Base-by-base conservation (phyloP, 2,113 vertebrate species). In the Mastomys coucha region DNA sequence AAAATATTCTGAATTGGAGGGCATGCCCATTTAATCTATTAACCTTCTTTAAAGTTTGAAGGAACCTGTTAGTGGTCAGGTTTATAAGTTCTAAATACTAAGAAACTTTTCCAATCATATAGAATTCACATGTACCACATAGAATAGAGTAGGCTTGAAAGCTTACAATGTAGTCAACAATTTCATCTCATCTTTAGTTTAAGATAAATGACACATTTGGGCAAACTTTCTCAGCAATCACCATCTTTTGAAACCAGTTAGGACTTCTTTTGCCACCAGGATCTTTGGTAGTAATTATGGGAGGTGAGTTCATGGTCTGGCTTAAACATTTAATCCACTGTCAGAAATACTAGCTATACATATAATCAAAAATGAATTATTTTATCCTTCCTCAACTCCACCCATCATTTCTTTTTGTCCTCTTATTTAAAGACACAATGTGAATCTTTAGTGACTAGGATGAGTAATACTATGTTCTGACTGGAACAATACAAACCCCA, bases 61-160 rank as follows among this genome's bases (percentile, higher is more conserved):
- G 60, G n/a, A 87, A 82, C 4, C 58, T 90, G 33, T 77, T 60
- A 89, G n/a, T 81, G n/a, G 36, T 19, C 39, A 92, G 36, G 12
- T 69, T 96, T 90, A 91, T 56, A 78, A 92, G 65, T 93, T 95
- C 60, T 90, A 77, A 96, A 96, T 92, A 49, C 69, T 94, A 28
- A 93, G 86, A 90, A 19, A 17, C 22, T 65, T 98, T 96, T 82
- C 4, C 49, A 93, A 88, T 65, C 9, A 95, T 77, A 95, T 96
- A 78, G 89, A 94, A 90, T 94, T 77, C 67, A 2, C 89, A 17
- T 7, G 24, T n/a, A 16, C 24, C 1, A 20, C 76, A 80, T 63
- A 86, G 81, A 92, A 86, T 80, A 77, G 75, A 95, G 70, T 39
- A 82, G 80, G 11, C 58, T 95, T 69, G 33, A 88, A 89, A 95